Percentiles rank a stretch among this genome's conserved stretches.
Evolutionary conservation across 2,113 vertebrate genomes (phyloP).

Genomic region (Brachyistius frenatus): DNA sequence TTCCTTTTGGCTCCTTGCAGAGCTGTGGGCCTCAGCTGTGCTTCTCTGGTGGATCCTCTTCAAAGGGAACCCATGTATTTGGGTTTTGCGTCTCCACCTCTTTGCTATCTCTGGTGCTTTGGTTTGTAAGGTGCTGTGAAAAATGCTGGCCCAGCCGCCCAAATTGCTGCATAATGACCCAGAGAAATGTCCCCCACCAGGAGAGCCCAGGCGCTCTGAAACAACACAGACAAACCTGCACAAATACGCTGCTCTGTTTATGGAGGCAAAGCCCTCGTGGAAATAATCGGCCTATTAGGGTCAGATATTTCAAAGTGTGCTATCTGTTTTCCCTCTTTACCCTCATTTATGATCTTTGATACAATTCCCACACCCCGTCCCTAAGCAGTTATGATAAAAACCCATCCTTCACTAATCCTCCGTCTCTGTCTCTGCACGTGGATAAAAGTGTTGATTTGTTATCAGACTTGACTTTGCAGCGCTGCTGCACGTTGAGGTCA

Average conservation of each 20-base stretch:
- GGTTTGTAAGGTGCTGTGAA: conserved; percentile 68
- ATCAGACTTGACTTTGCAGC: conserved; percentile 34
- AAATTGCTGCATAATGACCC: conserved; percentile 72
- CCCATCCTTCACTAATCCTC: conserved; percentile 39
- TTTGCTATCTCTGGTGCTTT: conserved; percentile 55
- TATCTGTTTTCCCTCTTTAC: conserved; percentile 57
- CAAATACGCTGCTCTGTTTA: conserved; percentile 66
- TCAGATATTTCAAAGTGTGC: conserved; percentile 61
- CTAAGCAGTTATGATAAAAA: conserved; percentile 40
- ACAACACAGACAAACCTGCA: conserved; percentile 75
- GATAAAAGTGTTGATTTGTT: conserved; percentile 64
- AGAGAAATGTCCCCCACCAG: conserved; percentile 68
- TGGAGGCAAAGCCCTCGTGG: conserved; percentile 54
- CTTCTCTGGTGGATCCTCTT: conserved; percentile 50
- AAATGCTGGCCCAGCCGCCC: conserved; percentile 56
- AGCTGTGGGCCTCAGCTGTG: conserved; percentile 17
- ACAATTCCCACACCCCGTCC: conserved; percentile 43
- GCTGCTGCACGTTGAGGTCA: conserved; percentile 59
- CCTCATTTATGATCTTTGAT: conserved; percentile 57
- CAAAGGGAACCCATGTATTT: conserved; percentile 47
- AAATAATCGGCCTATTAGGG: conserved; percentile 73
- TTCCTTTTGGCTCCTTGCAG: conserved; percentile 30
- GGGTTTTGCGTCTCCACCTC: conserved; percentile 62
- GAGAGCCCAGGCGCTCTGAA: conserved; percentile 67
- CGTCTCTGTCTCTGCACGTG: conserved; percentile 2